Evolutionary conservation across 2,888 invertebrate species (phyloP).

Genomic region (Ormyrus pomaceus): DNA sequence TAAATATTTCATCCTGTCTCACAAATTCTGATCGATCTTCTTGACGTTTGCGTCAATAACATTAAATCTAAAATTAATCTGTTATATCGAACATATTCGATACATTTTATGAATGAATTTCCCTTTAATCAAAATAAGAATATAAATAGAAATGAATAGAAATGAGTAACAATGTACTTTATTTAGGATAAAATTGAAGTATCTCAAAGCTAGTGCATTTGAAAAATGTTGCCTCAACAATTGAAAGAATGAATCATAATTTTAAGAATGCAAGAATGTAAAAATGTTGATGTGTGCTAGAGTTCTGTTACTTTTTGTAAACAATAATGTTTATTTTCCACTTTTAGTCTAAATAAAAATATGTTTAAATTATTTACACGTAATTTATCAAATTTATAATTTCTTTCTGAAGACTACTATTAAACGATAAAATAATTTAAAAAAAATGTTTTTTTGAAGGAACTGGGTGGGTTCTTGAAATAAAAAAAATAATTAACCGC

Average conservation of each 20-base stretch:
- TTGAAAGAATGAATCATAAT: slow-evolving; percentile 51
- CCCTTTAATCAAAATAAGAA: too few relatives aligned
- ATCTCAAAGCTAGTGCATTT: slow-evolving; percentile 54
- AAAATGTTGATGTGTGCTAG: slow-evolving; percentile 64
- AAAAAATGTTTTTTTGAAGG: background rate
- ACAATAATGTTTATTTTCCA: slow-evolving; percentile 69
- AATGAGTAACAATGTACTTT: too few relatives aligned
- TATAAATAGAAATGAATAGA: too few relatives aligned
- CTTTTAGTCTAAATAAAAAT: slow-evolving; percentile 68
- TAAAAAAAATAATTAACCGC: too few relatives aligned
- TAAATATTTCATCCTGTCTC: background rate
- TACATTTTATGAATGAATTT: background rate
- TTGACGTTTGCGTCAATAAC: too few relatives aligned
- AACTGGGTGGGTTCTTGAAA: too few relatives aligned
- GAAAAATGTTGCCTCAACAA: slow-evolving; percentile 55
- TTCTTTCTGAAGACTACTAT: background rate
- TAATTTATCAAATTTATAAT: background rate
- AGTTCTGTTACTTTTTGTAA: slow-evolving; percentile 63
- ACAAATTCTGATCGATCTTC: too few relatives aligned
- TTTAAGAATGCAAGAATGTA: slow-evolving; percentile 64
- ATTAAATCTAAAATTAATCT: too few relatives aligned
- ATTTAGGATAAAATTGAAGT: too few relatives aligned
- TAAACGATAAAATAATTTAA: background rate
- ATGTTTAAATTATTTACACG: slow-evolving; percentile 61
- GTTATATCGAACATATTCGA: too few relatives aligned